phyloP scores from a whole-genome alignment of 2,113 vertebrate species.

The Indri indri region DNA sequence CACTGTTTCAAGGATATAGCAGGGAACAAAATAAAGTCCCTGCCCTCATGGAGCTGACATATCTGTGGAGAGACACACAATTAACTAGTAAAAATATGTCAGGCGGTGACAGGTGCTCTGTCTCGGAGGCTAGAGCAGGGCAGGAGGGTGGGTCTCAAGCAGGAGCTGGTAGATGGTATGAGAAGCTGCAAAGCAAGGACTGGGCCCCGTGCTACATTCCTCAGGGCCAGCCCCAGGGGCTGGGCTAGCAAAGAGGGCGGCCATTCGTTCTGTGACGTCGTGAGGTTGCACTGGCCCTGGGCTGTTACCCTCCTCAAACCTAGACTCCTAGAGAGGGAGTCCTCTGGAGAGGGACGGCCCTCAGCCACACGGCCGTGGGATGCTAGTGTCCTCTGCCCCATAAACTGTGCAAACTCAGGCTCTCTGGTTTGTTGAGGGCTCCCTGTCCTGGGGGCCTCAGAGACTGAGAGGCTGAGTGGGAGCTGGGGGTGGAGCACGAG shows the following conservation, averaged over 20 bases:
- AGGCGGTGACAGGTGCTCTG: not conserved
- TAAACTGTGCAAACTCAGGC: not conserved
- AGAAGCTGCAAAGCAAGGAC: not conserved
- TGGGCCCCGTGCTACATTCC: not conserved
- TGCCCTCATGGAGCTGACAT: not conserved
- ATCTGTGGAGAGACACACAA: not conserved
- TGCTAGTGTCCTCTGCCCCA: not conserved
- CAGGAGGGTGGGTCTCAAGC: not conserved
- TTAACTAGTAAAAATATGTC: not conserved
- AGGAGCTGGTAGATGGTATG: not conserved
- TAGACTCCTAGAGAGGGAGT: not conserved
- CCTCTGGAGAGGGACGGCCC: no score
- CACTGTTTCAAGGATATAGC: not conserved
- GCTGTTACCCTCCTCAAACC: not conserved
- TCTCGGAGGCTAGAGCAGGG: not conserved
- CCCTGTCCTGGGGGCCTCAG: not conserved
- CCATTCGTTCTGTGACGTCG: not conserved
- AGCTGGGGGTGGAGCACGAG: not conserved
- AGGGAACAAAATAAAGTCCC: not conserved
- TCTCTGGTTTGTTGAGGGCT: not conserved
- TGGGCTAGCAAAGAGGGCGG: not conserved
- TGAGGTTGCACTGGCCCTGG: not conserved
- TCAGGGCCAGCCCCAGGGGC: no score
- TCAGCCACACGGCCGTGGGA: not conserved
- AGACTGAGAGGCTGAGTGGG: not conserved